Conservation (phyloP, 1,140 invertebrate genomes). For the fruit fly (Drosophila melanogaster) region Release_6_plus_ISO1_MT NT_037436.4:21813001-21813500, state of each 20-base stretch:
- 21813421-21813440: conserved; percentile 57
- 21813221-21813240: conserved; percentile 77
- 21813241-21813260: conserved; percentile 79
- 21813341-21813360: conserved; percentile 68
- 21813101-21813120: conserved; percentile 64
- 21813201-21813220: conserved; percentile 43
- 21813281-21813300: conserved; percentile 54
- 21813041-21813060: conserved; percentile 28
- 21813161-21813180: conserved; percentile 17
- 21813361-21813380: conserved; percentile 17
- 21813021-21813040: conserved; percentile 57
- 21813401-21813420: conserved; percentile 39
- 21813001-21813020: conserved; percentile 73
- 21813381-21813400: conserved; percentile 18
- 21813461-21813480: conserved; percentile 22
- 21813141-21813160: conserved; percentile 7
- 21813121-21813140: conserved; percentile 71
- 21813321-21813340: conserved; percentile 81
- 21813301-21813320: conserved; percentile 61
- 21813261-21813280: conserved; percentile 79
- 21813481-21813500: conserved; percentile 6
- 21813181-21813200: conserved; percentile 25
- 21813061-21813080: conserved; percentile 69
- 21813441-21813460: conserved; percentile 55
- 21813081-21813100: conserved; percentile 71